Conservation (phyloP, 2,888 invertebrate genomes). For the Aphrophora alni region DNA sequence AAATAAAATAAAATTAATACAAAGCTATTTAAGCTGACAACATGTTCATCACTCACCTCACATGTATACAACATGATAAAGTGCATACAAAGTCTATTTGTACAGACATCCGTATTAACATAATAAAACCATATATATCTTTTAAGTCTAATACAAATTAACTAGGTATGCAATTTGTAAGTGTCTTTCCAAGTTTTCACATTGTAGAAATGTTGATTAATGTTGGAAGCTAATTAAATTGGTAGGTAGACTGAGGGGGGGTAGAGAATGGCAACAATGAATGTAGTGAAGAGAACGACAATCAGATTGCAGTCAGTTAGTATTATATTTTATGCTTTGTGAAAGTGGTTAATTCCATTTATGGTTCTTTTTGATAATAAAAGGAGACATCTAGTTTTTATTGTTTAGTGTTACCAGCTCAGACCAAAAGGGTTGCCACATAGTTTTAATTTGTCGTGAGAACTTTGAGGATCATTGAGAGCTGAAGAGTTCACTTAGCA, state of each 20-base stretch:
- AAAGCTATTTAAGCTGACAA: no score
- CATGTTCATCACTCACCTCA: no score
- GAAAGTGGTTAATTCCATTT: not conserved
- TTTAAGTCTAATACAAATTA: no score
- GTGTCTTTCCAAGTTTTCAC: no score
- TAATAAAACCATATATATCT: no score
- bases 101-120: no score
- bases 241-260: not conserved
- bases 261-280: not conserved
- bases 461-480: not conserved
- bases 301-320: not conserved
- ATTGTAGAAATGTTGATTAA: no score
- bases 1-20: no score
- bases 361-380: not conserved
- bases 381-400: not conserved
- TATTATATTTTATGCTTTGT: not conserved
- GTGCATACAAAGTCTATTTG: no score
- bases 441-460: not conserved
- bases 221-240: no score
- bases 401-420: not conserved
- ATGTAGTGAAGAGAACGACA: not conserved
- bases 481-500: not conserved
- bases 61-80: no score
- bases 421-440: not conserved
- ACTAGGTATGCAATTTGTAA: no score